phyloP scores from a whole-genome alignment of 2,888 invertebrate species.

The Bombylius major region DNA sequence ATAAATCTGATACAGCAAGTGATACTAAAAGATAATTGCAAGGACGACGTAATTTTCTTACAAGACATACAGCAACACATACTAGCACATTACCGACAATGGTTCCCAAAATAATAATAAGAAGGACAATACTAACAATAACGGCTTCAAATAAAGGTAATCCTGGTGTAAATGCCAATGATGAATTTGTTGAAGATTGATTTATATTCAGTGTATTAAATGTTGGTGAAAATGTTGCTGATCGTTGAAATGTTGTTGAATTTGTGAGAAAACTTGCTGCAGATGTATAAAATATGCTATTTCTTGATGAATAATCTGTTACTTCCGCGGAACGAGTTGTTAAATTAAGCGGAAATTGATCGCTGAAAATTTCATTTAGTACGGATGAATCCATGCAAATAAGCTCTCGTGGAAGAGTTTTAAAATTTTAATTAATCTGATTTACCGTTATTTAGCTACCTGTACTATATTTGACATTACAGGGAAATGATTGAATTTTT shows the following conservation, averaged over 20 bases:
- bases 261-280: neutral
- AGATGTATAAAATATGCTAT: slow-evolving; percentile 3
- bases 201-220: neutral
- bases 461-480: no score
- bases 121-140: slow-evolving; percentile 56
- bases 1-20: slow-evolving; percentile 89
- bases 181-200: neutral
- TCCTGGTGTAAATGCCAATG: slow-evolving; percentile 1
- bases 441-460: no score
- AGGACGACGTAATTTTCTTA: slow-evolving; percentile 76
- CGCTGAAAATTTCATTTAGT: slow-evolving; percentile 12
- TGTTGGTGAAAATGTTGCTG: slow-evolving; percentile 5
- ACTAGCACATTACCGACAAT: slow-evolving; percentile 85
- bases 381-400: slow-evolving; percentile 16
- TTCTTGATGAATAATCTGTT: slow-evolving; percentile 7
- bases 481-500: no score
- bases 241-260: slow-evolving; percentile 1
- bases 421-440: no score
- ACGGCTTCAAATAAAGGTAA: slow-evolving; percentile 41
- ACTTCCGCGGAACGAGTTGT: slow-evolving; percentile 7
- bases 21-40: slow-evolving; percentile 90
- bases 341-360: slow-evolving; percentile 10
- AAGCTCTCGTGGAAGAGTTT: neutral
- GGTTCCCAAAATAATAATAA: slow-evolving; percentile 65
- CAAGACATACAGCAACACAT: slow-evolving; percentile 89